Conservation (phyloP, 2,113 vertebrate species). For the Dendrocopos noguchii region DNA sequence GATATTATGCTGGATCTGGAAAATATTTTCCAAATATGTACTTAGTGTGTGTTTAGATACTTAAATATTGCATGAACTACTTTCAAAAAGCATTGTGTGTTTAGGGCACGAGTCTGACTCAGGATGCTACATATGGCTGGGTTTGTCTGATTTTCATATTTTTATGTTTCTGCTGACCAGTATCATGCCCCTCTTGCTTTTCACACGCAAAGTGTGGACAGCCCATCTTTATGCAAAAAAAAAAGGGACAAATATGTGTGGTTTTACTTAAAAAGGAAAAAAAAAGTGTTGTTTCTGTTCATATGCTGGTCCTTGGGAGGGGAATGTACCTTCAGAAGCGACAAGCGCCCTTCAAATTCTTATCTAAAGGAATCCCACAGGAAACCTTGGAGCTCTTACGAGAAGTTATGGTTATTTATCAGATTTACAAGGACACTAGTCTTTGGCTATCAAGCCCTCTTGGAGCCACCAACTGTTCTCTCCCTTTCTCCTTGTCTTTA, state of each 20-base stretch:
- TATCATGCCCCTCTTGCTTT: not conserved
- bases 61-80: not conserved
- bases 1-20: not conserved
- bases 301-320: slow-evolving; percentile 38
- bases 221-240: not conserved
- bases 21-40: not conserved
- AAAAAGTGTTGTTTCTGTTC: not conserved
- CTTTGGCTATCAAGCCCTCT: slow-evolving; percentile 47
- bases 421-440: slow-evolving; percentile 62
- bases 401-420: slow-evolving; percentile 68
- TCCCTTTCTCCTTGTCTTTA: not conserved
- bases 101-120: not conserved
- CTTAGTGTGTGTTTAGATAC: not conserved
- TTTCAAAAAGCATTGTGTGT: not conserved
- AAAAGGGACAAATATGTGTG: not conserved
- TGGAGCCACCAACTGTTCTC: slow-evolving; percentile 2
- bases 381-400: slow-evolving; percentile 68
- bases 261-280: not conserved
- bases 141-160: not conserved
- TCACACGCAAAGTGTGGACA: not conserved
- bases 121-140: not conserved
- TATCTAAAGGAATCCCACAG: slow-evolving; percentile 69
- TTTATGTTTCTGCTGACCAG: not conserved
- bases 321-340: slow-evolving; percentile 49
- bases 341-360: slow-evolving; percentile 59